Evolutionary conservation across 2,888 invertebrate genomes (phyloP).

Genomic region (Theretra japonica): DNA sequence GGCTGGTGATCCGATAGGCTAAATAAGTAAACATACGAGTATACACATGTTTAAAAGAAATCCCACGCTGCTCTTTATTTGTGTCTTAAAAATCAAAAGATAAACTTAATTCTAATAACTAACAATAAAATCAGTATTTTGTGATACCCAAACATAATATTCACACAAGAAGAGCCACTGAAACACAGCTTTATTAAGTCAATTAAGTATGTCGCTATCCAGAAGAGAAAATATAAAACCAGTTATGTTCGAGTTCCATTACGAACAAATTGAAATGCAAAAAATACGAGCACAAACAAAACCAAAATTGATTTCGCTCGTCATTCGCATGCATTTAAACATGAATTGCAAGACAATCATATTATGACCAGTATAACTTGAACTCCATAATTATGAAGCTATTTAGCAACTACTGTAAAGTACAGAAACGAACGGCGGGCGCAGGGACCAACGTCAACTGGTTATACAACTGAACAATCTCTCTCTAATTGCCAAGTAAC

Average conservation of each 20-base stretch:
- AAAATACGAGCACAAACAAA: constrained; percentile 27
- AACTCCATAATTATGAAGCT: constrained; percentile 33
- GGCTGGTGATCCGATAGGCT: no score
- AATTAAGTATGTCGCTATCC: neutral
- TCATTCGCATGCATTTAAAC: constrained; percentile 39
- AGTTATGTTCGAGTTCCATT: neutral
- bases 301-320: constrained; percentile 36
- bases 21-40: no score
- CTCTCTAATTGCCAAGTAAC: constrained; percentile 63
- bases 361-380: constrained; percentile 37
- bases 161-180: no score
- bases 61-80: no score
- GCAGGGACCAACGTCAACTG: constrained; percentile 47
- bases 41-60: no score
- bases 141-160: no score
- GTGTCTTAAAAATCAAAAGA: no score
- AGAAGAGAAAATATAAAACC: neutral
- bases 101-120: no score
- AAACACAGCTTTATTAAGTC: neutral
- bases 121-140: no score
- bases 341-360: constrained; percentile 37
- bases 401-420: constrained; percentile 19
- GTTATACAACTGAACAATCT: constrained; percentile 49
- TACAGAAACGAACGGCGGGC: neutral
- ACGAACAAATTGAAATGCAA: constrained; percentile 4